These are phyloP conservation scores for Drosophila trapezifrons DNA, from an alignment of 1,140 invertebrate genomes.

Conservation along the genomic window DNA sequence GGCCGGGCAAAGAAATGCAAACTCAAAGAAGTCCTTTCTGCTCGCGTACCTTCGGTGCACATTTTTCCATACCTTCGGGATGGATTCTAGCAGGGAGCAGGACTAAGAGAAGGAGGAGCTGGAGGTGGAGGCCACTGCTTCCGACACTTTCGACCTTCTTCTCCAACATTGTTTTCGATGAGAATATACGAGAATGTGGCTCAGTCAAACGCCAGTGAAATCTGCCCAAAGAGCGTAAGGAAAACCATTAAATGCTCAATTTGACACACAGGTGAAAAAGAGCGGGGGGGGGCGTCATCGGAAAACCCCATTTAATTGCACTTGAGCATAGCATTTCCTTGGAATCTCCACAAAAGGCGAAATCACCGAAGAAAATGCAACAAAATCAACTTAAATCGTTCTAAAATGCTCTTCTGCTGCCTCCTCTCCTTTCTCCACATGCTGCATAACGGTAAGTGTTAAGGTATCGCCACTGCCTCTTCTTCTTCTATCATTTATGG, in stretches of 20 bases:
- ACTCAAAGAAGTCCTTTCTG: constrained; percentile 66
- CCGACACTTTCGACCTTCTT: constrained; percentile 39
- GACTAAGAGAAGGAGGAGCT: neutral
- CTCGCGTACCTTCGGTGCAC: constrained; percentile 29
- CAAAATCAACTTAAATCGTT: neutral
- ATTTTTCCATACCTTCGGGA: constrained; percentile 38
- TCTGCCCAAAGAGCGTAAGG: constrained; percentile 58
- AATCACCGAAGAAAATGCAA: constrained; percentile 2
- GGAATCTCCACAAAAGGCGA: neutral
- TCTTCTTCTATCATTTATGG: constrained; percentile 35
- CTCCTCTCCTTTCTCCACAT: neutral
- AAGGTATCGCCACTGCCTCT: neutral
- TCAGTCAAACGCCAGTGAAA: constrained; percentile 28
- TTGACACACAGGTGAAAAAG: constrained; percentile 25
- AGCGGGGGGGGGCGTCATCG: neutral
- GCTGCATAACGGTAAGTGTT: constrained; percentile 17
- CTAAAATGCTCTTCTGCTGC: neutral
- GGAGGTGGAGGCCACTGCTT: constrained; percentile 16
- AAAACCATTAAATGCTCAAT: constrained; percentile 69
- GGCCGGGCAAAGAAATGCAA: constrained; percentile 74
- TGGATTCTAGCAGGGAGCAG: neutral
- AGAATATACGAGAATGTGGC: constrained; percentile 13
- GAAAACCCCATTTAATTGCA: constrained; percentile 27
- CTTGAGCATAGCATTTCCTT: constrained; percentile 6
- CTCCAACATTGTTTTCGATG: constrained; percentile 28